Conservation (phyloP, 2,113 vertebrate species). For the Daboia siamensis region DNA sequence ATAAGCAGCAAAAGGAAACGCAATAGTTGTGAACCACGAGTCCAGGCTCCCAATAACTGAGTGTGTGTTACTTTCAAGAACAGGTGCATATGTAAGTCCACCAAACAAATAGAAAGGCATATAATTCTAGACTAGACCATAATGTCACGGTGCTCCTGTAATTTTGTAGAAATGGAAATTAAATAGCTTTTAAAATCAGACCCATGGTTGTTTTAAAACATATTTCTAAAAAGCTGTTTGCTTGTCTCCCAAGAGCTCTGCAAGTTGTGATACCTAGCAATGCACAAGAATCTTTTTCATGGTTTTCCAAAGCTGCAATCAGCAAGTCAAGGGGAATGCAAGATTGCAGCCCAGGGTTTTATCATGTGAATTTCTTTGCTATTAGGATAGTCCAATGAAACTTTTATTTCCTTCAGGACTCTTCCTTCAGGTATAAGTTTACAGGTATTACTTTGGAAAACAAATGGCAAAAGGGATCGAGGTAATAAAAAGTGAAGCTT, state of each 20-base stretch:
- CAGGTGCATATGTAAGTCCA: not conserved
- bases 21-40: not conserved
- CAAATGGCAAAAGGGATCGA: not conserved
- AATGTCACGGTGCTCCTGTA: not conserved
- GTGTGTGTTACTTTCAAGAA: not conserved
- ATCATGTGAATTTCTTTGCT: not conserved
- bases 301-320: not conserved
- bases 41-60: not conserved
- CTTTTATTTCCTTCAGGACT: not conserved
- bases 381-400: not conserved
- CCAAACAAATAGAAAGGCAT: not conserved
- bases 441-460: not conserved
- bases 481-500: not conserved
- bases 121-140: not conserved
- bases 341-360: not conserved
- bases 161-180: not conserved
- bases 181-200: not conserved
- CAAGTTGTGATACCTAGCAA: not conserved
- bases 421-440: not conserved
- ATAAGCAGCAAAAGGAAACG: not conserved
- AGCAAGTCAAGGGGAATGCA: not conserved
- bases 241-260: not conserved
- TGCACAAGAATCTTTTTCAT: not conserved
- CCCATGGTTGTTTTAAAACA: not conserved
- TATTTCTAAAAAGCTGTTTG: not conserved